Conservation (phyloP, 2,888 invertebrate species). For the Ectemnius cavifrons region DNA sequence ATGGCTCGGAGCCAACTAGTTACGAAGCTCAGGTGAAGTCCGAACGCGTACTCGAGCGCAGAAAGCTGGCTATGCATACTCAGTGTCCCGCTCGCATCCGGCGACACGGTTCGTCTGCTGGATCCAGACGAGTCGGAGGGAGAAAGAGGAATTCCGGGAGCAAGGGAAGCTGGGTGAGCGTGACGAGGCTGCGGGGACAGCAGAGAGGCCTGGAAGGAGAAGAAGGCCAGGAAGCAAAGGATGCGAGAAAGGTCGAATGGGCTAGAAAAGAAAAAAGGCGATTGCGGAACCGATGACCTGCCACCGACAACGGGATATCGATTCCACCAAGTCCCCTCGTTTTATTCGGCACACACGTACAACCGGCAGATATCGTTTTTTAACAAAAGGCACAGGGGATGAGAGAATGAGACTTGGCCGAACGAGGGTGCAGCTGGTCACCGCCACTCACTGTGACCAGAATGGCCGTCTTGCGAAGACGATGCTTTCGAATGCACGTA, state of each 20-base stretch:
- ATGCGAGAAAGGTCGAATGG: constrained; percentile 17
- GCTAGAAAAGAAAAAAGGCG: constrained; percentile 29
- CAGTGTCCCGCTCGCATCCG: constrained; percentile 47
- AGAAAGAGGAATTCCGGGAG: neutral
- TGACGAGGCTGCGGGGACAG: neutral
- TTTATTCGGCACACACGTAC: constrained; percentile 24
- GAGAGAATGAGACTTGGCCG: constrained; percentile 10
- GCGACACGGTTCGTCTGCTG: constrained; percentile 19
- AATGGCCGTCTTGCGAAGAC: constrained; percentile 8
- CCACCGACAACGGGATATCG: constrained; percentile 29
- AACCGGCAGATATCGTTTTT: constrained; percentile 14
- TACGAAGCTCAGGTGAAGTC: constrained; percentile 69
- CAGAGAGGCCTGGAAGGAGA: constrained; percentile 10
- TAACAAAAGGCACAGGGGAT: constrained; percentile 9
- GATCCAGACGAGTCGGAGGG: constrained; percentile 1
- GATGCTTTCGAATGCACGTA: neutral
- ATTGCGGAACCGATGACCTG: constrained; percentile 33
- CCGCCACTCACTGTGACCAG: neutral
- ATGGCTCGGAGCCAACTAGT: constrained; percentile 76
- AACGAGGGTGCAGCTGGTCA: constrained; percentile 12
- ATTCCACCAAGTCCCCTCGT: constrained; percentile 25
- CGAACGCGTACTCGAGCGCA: constrained; percentile 60
- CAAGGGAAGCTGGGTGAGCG: constrained; percentile 11
- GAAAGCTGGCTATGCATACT: constrained; percentile 61
- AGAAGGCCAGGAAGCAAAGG: neutral